Conservation (phyloP, 2,797 vertebrate genomes). For the Bufotes viridis region DNA sequence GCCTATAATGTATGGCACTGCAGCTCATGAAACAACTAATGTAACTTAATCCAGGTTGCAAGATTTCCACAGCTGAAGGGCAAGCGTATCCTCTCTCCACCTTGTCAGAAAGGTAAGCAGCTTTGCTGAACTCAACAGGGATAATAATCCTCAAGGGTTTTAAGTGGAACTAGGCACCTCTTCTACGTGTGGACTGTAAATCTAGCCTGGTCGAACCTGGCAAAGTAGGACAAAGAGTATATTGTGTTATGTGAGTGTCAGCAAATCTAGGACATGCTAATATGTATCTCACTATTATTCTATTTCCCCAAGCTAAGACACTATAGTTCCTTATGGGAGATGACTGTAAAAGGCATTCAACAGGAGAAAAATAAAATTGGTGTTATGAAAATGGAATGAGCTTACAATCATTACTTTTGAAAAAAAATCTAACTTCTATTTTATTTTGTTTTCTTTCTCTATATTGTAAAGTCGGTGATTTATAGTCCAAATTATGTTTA, state of each 20-base stretch:
- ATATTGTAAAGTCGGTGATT: not conserved
- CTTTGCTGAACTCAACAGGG: conserved; percentile 85
- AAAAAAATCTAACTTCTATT: not conserved
- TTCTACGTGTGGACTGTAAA: conserved; percentile 75
- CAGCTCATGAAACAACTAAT: conserved; percentile 44
- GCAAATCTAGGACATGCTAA: conserved; percentile 72
- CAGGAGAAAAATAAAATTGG: conserved; percentile 23
- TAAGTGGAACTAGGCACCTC: conserved; percentile 82
- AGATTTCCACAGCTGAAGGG: conserved; percentile 75
- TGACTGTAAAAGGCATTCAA: conserved; percentile 42
- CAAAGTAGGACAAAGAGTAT: conserved; percentile 79
- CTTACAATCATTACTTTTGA: not conserved
- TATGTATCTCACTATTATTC: conserved; percentile 41
- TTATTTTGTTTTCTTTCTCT: not conserved
- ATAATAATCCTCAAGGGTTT: conserved; percentile 83
- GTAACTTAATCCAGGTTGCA: conserved; percentile 56
- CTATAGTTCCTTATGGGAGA: conserved; percentile 30
- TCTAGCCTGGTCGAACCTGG: conserved; percentile 74
- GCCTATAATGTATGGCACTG: conserved; percentile 36
- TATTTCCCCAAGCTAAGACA: conserved; percentile 44
- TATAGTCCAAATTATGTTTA: not conserved
- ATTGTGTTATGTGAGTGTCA: conserved; percentile 77
- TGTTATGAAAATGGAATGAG: conserved; percentile 24
- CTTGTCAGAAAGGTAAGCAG: conserved; percentile 83
- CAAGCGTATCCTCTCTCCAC: conserved; percentile 79